Evolutionary conservation across 2,888 invertebrate genomes (phyloP), one percentile per base, ranked within the genome.

Genomic region (Tipula vernalis): DNA sequence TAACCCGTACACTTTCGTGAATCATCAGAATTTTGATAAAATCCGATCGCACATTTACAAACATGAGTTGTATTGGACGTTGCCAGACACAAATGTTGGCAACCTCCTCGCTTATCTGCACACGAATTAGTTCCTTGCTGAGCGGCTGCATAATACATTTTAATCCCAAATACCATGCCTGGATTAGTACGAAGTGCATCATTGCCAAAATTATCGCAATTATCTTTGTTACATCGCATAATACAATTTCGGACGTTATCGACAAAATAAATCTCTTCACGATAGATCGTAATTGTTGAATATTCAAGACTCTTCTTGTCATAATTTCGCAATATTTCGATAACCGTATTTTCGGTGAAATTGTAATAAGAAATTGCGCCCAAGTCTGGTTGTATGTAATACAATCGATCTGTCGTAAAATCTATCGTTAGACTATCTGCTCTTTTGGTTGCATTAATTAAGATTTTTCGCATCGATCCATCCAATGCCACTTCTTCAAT

Each of bases 41-140:
- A 96, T 0, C 97, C 97, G 86, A 95, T 93, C 8, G 97, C 95
- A 91, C 97, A 98, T 89, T 93, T 94, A 90, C 97, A 98, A 18
- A 92, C 93, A 89, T 93, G 93, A 86, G 92, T 92, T 0, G 90
- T 91, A 13, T 90, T 89, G 0, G 94, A 93, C 28, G 92, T 93
- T 4, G 96, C 95, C 88, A 97, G 91, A 90, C 97, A 97, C 5
- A 97, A 92, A 90, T 97, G 96, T 88, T 94, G 93, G 91, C 96
- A 96, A 44, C 93, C 92, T 0, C 92, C 91, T 88, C 93, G 93
- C 88, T 93, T 88, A 86, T 91, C 90, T 71, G 93, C 92, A 89
- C 95, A 93, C 0, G 93, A 92, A 89, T 95, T 95, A 0, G 90
- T 91, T 83, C 93, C 94, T 88, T 90, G 92, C 91, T 95, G 95